Evolutionary conservation across 2,797 vertebrate genomes (phyloP), one percentile per base, ranked within the genome.

Genomic region (Taeniopygia guttata): DNA sequence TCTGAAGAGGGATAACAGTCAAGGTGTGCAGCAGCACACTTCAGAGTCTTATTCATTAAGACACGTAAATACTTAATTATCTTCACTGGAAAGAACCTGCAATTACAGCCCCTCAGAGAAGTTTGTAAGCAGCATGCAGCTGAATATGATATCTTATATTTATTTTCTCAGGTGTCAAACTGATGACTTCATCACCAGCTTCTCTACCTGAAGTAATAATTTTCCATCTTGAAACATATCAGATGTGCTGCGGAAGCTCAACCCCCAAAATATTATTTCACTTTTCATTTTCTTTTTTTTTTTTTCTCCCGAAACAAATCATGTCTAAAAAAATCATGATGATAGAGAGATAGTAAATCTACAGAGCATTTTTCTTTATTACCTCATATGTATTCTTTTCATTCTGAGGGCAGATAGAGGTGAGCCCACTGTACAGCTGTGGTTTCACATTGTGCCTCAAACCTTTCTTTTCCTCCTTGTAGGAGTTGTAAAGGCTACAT

Each of bases 291-390:
- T n/a, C 1, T 4, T 51, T 73, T 76, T 54, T 4, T 51, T 73
- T 76, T 54, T 60, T 40, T 64, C 56, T 3, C 22, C 8, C 3
- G 18, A 60, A 19, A 22, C 4, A 32, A 0, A 1, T 23, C 2
- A 30, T 26, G 11, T 21, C 26, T 67, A 26, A 70, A 77, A 81
- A 63, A 30, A 34, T 4, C 4, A 17, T 4, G 4, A 51, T 18
- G 5, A 36, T 51, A 58, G 54, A 48, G 9, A 8, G 16, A 32
- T 0, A 87, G 7, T 22, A 58, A 63, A 51, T 60, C 34, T 13
- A 30, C 32, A n/a, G 10, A 81, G 1, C 4, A 34, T 69, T 90
- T 68, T 58, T 27, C 23, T 77, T 17, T 55, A 5, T 67, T 87
- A 66, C 49, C 15, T 87, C 1, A 3, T 10, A 22, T 0, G 3